Base-by-base conservation (phyloP, 1,140 invertebrate genomes). In the Drosophila ohnishii region DNA sequence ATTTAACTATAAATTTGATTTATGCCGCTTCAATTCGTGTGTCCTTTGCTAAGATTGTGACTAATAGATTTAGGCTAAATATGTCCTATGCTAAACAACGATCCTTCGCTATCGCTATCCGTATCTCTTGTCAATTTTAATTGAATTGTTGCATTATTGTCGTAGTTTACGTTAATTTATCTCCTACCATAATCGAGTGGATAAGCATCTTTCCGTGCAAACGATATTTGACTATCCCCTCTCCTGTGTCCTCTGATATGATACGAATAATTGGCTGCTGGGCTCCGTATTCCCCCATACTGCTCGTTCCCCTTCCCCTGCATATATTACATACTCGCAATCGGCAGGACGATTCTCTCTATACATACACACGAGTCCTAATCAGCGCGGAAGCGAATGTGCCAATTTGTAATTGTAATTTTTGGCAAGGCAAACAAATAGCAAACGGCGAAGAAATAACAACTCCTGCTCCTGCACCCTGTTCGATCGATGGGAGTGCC, bases 101-200 rank as follows among this genome's bases (percentile, higher is more conserved):
- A 60, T 59, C 35, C 53, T 19, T 50, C 59, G 34, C 44, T 40
- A 67, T 51, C 64, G 35, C 63, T 50, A 69, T 56, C 50, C 28
- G 37, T 39, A 71, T 71, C 67, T 64, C 25, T 47, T 53, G 57
- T 80, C 74, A 69, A 77, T 66, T 81, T 71, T 90, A 90, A 90
- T 90, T 90, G 89, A 90, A 90, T 82, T 76, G 75, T 80, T 77
- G 51, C 67, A 79, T 90, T 90, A 90, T 90, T 90, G 89, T 90
- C 89, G 89, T 84, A 84, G 90, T 90, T 90, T 89, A 89, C 84
- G 85, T 75, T 84, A 79, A 83, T 84, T 77, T 83, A 82, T 78
- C 65, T 71, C 51, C 69, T 78, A 71, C 44, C 58, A 86, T 76
- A 82, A 65, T 62, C 76, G 39, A 71, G 64, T 58, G 70, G 61